Evolutionary conservation across 2,888 invertebrate species (phyloP).

Genomic region (Mechanitis mazaeus): DNA sequence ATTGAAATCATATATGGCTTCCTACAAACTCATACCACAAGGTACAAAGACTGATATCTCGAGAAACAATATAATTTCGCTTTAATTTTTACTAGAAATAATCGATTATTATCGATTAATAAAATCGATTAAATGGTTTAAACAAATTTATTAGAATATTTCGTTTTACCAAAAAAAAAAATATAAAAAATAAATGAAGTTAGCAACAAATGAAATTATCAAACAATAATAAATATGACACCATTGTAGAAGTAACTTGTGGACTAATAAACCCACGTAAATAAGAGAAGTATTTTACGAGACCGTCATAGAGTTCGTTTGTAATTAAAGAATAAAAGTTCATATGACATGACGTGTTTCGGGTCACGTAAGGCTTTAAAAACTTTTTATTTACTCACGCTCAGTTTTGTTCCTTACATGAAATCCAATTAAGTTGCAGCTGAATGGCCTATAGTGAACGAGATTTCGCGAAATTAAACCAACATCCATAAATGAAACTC

Average conservation of each 20-base stretch:
- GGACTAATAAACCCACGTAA: constrained; percentile 24
- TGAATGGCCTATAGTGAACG: constrained; percentile 18
- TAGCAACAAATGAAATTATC: neutral
- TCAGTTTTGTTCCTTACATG: constrained; percentile 21
- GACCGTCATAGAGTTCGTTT: constrained; percentile 21
- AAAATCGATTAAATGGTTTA: no score
- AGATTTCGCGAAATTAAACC: constrained; percentile 20
- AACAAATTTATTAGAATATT: no score
- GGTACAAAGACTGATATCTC: no score
- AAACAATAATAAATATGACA: neutral
- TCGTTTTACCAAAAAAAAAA: no score
- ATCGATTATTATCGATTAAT: no score
- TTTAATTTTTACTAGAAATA: no score
- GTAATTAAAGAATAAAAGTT: constrained; percentile 31
- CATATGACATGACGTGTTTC: constrained; percentile 24
- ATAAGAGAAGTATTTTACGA: constrained; percentile 23
- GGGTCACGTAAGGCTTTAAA: constrained; percentile 12
- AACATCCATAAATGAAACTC: constrained; percentile 18
- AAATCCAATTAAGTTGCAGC: constrained; percentile 20
- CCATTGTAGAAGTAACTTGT: constrained; percentile 20
- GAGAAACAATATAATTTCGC: no score
- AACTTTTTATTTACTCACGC: constrained; percentile 17
- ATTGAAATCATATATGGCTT: no score
- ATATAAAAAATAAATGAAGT: no score
- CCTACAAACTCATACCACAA: no score